Evolutionary conservation across 2,797 vertebrate species (phyloP).

Genomic region (Arnoldichthys spilopterus): DNA sequence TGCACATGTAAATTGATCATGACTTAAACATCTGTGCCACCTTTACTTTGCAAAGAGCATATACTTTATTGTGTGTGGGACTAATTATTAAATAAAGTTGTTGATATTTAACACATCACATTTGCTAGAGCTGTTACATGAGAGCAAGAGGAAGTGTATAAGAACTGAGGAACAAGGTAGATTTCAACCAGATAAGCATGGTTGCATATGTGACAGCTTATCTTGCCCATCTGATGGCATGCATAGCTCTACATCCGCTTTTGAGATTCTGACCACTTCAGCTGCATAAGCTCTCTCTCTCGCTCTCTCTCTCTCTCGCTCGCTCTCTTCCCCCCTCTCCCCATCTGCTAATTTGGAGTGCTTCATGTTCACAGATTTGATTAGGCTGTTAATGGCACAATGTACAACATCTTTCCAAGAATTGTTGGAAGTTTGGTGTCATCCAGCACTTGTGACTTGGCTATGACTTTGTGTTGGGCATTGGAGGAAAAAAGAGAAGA

Average conservation of each 20-base stretch:
- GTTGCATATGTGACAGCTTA: constrained; percentile 7
- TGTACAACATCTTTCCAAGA: constrained; percentile 37
- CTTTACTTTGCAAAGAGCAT: neutral
- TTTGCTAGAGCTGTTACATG: neutral
- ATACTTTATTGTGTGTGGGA: neutral
- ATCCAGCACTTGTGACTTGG: constrained; percentile 35
- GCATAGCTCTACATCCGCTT: constrained; percentile 20
- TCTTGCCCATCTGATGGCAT: constrained; percentile 32
- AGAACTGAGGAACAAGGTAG: constrained; percentile 4
- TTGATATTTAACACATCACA: neutral
- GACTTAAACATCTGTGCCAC: neutral
- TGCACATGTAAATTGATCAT: neutral
- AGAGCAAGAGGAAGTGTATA: neutral
- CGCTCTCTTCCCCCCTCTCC: constrained; percentile 7
- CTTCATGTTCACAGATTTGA: constrained; percentile 33
- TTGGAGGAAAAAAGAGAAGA: neutral
- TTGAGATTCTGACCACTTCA: constrained; percentile 14
- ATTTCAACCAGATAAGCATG: neutral
- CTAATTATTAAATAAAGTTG: neutral
- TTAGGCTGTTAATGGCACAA: constrained; percentile 31
- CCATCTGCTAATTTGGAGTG: constrained; percentile 36
- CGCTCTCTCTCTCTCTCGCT: neutral
- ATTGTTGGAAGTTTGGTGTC: constrained; percentile 32
- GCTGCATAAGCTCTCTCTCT: constrained; percentile 2
- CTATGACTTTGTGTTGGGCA: constrained; percentile 23